phyloP scores from a whole-genome alignment of 2,797 vertebrate genomes.

The Euphonia xanthogaster region DNA sequence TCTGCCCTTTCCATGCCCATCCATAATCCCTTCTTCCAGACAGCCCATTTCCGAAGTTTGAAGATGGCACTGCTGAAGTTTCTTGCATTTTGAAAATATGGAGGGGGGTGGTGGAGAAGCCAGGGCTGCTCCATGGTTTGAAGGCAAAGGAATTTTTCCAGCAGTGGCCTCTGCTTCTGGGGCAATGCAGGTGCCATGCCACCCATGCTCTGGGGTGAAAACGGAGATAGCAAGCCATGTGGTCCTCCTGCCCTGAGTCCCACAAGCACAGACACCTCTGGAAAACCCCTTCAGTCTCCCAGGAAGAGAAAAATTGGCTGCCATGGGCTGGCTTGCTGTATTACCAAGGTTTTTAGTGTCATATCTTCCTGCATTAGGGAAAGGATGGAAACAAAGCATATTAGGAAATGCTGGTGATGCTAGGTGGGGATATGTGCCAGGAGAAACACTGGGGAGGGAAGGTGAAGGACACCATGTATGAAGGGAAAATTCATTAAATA shows the following conservation, averaged over 20 bases:
- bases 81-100: not conserved
- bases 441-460: not conserved
- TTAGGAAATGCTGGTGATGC: not conserved
- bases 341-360: not conserved
- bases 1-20: not conserved
- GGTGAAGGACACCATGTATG: not conserved
- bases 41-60: not conserved
- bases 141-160: not conserved
- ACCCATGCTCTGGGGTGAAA: not conserved
- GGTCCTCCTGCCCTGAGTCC: fast-evolving
- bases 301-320: not conserved
- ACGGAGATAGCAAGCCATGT: not conserved
- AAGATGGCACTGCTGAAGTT: not conserved
- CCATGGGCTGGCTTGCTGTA: not conserved
- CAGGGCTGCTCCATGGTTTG: fast-evolving
- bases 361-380: not conserved
- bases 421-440: not conserved
- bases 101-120: not conserved
- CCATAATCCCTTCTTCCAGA: not conserved
- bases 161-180: not conserved
- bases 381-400: not conserved
- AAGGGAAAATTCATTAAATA: constrained; percentile 19
- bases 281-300: not conserved
- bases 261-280: not conserved
- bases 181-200: fast-evolving